These are phyloP conservation scores for Phrynocephalus versicolor DNA, from an alignment of 2,113 vertebrate genomes.

Conservation along the genomic window DNA sequence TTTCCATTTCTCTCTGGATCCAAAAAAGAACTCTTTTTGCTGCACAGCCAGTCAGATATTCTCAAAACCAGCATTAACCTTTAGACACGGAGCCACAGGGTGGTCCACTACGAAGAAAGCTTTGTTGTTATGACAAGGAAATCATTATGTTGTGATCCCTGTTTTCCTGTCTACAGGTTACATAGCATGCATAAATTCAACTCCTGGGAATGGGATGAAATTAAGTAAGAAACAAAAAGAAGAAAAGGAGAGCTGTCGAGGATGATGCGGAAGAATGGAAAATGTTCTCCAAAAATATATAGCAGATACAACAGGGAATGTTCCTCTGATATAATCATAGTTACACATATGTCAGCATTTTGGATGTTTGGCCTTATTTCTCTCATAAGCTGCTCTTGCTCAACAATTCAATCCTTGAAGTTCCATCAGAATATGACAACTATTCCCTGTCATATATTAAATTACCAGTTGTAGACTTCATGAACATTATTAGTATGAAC, in stretches of 20 bases:
- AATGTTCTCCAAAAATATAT: conserved; percentile 42
- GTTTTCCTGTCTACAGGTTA: not conserved
- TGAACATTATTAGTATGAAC: conserved; percentile 50
- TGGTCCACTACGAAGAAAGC: not conserved
- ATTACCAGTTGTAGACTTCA: conserved; percentile 37
- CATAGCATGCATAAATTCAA: not conserved
- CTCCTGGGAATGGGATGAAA: conserved; percentile 6
- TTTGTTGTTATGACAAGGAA: not conserved
- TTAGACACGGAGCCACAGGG: not conserved
- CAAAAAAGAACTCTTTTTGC: not conserved
- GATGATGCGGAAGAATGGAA: conserved; percentile 41
- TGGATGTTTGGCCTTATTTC: not conserved
- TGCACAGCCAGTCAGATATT: conserved; percentile 11
- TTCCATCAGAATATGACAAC: not conserved
- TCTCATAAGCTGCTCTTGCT: not conserved
- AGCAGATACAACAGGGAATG: conserved; percentile 48
- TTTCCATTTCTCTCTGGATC: not conserved
- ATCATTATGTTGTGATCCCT: not conserved
- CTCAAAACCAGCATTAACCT: not conserved
- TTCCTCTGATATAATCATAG: conserved; percentile 19
- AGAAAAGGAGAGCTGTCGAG: no score
- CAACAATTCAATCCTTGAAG: conserved; percentile 6
- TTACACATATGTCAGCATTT: not conserved
- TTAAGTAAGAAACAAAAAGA: conserved; percentile 7
- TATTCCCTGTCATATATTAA: not conserved